Percentiles rank a stretch among this genome's conserved stretches.
phyloP scores from a whole-genome alignment of 2,113 vertebrate species.

The Neodontobutis hainanensis region DNA sequence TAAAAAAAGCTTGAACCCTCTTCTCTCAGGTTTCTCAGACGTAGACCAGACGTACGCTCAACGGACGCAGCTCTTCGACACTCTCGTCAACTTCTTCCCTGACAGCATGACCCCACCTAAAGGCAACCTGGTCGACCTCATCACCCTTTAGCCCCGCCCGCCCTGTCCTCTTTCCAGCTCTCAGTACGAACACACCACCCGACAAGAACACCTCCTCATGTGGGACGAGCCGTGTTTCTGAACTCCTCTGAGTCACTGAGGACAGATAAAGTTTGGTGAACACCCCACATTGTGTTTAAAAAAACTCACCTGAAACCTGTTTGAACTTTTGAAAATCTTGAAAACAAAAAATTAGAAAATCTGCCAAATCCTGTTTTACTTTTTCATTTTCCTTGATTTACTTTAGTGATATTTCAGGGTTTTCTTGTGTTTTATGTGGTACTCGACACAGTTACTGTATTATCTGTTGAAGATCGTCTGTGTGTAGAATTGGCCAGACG shows the following conservation, averaged over 20 bases:
- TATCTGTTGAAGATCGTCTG: too few relatives aligned
- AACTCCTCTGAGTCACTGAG: too few relatives aligned
- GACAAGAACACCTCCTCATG: constrained; percentile 13
- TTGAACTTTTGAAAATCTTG: too few relatives aligned
- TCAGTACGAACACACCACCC: not conserved
- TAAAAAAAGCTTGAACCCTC: not conserved
- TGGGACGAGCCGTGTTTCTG: too few relatives aligned
- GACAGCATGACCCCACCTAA: constrained; percentile 99
- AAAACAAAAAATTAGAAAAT: too few relatives aligned
- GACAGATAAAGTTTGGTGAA: too few relatives aligned
- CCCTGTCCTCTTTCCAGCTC: not conserved
- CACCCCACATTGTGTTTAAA: too few relatives aligned
- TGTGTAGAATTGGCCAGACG: too few relatives aligned
- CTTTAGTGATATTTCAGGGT: not conserved
- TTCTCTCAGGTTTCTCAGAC: constrained; percentile 89
- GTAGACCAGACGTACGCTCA: constrained; percentile 97
- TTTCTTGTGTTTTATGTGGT: too few relatives aligned
- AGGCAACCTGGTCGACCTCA: constrained; percentile 98
- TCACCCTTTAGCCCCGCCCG: constrained; percentile 86
- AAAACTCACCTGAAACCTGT: too few relatives aligned
- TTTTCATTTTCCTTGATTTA: constrained; percentile 4
- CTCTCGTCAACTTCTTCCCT: constrained; percentile 97
- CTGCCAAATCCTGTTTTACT: constrained; percentile 20
- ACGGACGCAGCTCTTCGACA: constrained; percentile 98
- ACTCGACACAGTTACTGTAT: too few relatives aligned